These are phyloP conservation scores for Sinosuthora webbiana DNA, from an alignment of 2,113 vertebrate species.

Conservation along the genomic window DNA sequence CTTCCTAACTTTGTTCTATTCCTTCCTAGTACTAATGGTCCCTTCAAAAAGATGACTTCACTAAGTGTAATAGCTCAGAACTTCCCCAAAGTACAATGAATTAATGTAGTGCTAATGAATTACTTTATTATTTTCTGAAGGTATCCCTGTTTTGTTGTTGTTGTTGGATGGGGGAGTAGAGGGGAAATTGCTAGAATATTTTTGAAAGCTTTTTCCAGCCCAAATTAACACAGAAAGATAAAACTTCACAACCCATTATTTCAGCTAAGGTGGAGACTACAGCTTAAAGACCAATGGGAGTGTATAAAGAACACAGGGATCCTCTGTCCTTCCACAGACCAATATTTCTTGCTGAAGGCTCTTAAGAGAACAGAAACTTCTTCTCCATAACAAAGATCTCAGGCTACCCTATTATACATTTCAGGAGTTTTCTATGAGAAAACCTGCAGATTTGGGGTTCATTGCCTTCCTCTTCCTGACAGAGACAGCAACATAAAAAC, in stretches of 20 bases:
- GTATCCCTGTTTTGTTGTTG: not conserved
- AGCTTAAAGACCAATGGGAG: not conserved
- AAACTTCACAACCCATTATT: not conserved
- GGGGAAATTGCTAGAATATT: not conserved
- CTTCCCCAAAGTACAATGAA: not conserved
- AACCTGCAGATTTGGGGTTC: not conserved
- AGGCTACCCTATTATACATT: not conserved
- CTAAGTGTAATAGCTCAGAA: not conserved
- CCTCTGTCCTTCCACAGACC: not conserved
- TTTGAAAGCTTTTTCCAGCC: not conserved
- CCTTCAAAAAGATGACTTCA: not conserved
- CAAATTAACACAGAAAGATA: not conserved
- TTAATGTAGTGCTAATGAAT: not conserved
- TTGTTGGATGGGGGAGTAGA: not conserved
- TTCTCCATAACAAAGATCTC: not conserved
- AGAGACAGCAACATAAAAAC: not conserved
- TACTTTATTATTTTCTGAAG: not conserved
- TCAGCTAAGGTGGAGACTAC: not conserved
- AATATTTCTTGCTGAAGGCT: not conserved
- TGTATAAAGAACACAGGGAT: rapidly evolving
- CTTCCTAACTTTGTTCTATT: not conserved
- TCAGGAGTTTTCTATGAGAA: not conserved
- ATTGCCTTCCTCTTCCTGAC: not conserved
- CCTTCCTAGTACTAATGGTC: not conserved
- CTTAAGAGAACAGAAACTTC: not conserved